Percentiles rank a stretch among this genome's conserved stretches.
phyloP scores from a whole-genome alignment of 2,888 invertebrate species.

The Scelioninae gen. 1 region DNA sequence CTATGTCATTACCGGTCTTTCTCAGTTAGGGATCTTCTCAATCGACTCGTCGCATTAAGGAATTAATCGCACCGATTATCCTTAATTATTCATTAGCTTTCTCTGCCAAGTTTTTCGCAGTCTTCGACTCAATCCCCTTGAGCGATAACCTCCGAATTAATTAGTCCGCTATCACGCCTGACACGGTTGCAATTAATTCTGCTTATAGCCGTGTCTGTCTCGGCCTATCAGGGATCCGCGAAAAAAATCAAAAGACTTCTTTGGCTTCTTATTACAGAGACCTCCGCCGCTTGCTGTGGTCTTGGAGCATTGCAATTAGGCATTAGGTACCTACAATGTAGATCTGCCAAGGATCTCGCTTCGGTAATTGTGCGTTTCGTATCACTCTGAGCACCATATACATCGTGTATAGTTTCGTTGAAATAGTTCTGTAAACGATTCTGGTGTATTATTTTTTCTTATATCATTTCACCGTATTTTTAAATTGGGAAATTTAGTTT shows the following conservation, averaged over 20 bases:
- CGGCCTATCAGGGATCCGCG: not conserved
- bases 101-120: no score
- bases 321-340: slow-evolving; percentile 40
- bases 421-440: not conserved
- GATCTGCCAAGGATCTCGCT: slow-evolving; percentile 10
- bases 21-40: slow-evolving; percentile 5
- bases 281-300: not conserved
- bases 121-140: not conserved
- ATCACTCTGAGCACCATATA: slow-evolving; percentile 36
- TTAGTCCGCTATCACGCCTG: slow-evolving; percentile 34
- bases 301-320: slow-evolving; percentile 40
- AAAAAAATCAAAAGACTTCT: not conserved
- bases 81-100: slow-evolving; percentile 13
- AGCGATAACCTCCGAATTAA: slow-evolving; percentile 39
- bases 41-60: slow-evolving; percentile 10
- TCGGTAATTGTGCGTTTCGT: slow-evolving; percentile 39
- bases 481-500: no score
- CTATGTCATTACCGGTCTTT: slow-evolving; percentile 23
- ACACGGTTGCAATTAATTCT: slow-evolving; percentile 47
- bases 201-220: slow-evolving; percentile 13
- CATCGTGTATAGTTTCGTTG: slow-evolving; percentile 6
- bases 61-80: slow-evolving; percentile 36
- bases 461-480: no score
- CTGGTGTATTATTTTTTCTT: no score
- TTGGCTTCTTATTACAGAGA: not conserved